phyloP scores from a whole-genome alignment of 1,140 invertebrate species.

The Euura lappo region DNA sequence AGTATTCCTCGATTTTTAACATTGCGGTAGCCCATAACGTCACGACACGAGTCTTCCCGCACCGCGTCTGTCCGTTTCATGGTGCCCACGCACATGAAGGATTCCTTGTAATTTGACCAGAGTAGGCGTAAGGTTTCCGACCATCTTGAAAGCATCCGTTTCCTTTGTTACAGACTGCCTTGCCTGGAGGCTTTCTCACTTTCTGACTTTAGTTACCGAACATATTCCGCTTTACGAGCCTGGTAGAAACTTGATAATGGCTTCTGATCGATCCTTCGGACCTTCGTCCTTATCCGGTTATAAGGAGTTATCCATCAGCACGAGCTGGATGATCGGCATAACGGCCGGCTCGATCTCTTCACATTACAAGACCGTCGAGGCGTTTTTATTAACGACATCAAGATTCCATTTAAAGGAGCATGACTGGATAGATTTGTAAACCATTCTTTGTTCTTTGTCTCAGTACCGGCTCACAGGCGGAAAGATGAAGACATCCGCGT shows the following conservation, averaged over 20 bases:
- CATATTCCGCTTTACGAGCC: neutral
- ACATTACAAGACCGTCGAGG: neutral
- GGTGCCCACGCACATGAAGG: neutral
- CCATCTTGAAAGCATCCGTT: neutral
- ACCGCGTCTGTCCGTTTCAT: neutral
- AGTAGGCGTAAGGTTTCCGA: neutral
- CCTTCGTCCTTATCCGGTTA: neutral
- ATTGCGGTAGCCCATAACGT: neutral
- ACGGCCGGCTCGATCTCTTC: neutral
- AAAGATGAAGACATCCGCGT: neutral
- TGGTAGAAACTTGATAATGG: neutral
- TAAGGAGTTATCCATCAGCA: neutral
- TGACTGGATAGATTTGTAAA: neutral
- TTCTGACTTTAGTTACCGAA: neutral
- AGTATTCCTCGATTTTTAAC: neutral
- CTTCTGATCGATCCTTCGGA: neutral
- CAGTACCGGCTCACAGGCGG: neutral
- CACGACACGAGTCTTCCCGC: neutral
- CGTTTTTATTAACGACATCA: neutral
- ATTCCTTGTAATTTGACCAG: conserved; percentile 3
- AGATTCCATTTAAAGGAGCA: neutral
- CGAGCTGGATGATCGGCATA: neutral
- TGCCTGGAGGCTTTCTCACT: neutral
- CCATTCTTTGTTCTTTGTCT: neutral
- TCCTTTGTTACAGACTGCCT: neutral